Evolutionary conservation across 2,888 invertebrate species (phyloP), one percentile per base, ranked within the genome.

Genomic region (Mythimna lalbum): DNA sequence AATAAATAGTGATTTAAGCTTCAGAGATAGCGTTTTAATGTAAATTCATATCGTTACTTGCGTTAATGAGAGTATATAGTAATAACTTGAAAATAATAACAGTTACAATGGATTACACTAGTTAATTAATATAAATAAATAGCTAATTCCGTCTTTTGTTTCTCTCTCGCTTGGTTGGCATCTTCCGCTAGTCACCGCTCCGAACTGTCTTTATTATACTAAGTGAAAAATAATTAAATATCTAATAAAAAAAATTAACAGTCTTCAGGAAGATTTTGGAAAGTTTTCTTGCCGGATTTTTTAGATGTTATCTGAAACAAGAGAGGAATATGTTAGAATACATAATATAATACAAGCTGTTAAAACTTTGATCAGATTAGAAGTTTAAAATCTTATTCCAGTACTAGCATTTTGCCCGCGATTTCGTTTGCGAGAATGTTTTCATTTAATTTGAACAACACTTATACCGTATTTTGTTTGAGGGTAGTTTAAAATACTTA

Each of bases 201-300:
- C 86, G 72, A 86, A 88, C 85, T 87, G 86, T 88, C 89, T 88
- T 90, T 90, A 87, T 76, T 66, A 72, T 50, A 86, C 90, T 91
- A 92, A 87, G 83, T 86, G 86, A 88, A 82, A 90, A 89, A 89
- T 85, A 81, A 89, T 88, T 87, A 87, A 86, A 88, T 89, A 86
- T 89, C 89, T 89, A 87, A 90, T 90, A 91, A 91, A 90, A 88
- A 86, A 88, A 90, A 86, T 80, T 89, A 92, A 94, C 95, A 96
- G 95, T 96, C 96, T 95, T 95, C 85, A 92, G 94, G 92, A 92
- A 92, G 94, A 93, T 94, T 94, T 95, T 94, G 95, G 95, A 95
- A 96, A 94, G 90, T 93, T 88, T 92, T 84, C 86, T 89, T 90
- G 91, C 94, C 92, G 92, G 91, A 91, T 88, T 86, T 89, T 89